Evolutionary conservation across 2,888 invertebrate genomes (phyloP).

Genomic region (Iselma pallidipennis): DNA sequence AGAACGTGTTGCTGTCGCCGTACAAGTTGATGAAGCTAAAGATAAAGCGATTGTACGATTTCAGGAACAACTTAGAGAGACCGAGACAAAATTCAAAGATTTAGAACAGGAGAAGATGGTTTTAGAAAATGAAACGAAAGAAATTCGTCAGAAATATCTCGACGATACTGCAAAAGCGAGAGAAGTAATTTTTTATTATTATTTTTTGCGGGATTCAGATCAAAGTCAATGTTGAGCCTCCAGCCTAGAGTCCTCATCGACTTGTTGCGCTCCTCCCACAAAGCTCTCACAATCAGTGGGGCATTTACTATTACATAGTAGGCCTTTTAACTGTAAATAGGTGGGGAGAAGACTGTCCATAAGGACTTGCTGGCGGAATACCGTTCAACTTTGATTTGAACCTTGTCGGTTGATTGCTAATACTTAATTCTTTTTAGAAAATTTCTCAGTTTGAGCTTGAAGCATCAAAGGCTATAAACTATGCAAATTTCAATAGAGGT

Average conservation of each 20-base stretch:
- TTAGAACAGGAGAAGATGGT: slow-evolving; percentile 47
- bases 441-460: slow-evolving; percentile 70
- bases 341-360: too few species aligned
- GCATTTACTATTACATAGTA: too few species aligned
- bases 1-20: slow-evolving; percentile 77
- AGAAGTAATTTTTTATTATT: slow-evolving; percentile 41
- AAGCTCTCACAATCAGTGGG: too few species aligned
- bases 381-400: too few species aligned
- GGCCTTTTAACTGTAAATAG: too few species aligned
- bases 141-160: slow-evolving; percentile 37
- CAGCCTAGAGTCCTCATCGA: too few species aligned
- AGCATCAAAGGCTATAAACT: slow-evolving; percentile 69
- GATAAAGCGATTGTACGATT: slow-evolving; percentile 70
- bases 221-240: too few species aligned
- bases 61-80: slow-evolving; percentile 65
- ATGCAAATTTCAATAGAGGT: slow-evolving; percentile 70
- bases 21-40: slow-evolving; percentile 76
- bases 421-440: slow-evolving; percentile 46
- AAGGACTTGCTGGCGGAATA: too few species aligned
- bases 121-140: slow-evolving; percentile 42
- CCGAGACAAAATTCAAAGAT: slow-evolving; percentile 48
- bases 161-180: slow-evolving; percentile 44
- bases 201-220: too few species aligned
- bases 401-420: too few species aligned
- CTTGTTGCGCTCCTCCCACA: too few species aligned